Percentiles rank a stretch among this genome's conserved stretches.
phyloP scores from a whole-genome alignment of 2,797 vertebrate genomes.

The Fratercula arctica region DNA sequence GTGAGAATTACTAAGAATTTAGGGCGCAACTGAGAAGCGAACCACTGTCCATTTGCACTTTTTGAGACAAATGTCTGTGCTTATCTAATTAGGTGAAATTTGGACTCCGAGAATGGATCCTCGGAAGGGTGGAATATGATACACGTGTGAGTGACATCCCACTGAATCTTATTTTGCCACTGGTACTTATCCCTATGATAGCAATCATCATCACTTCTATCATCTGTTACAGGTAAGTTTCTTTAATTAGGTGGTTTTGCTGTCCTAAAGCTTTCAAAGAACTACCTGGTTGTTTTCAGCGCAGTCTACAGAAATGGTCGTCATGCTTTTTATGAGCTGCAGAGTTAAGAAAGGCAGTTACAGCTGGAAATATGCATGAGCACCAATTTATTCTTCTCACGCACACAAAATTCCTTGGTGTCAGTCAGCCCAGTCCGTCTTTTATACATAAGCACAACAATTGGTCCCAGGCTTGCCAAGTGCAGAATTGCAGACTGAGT shows the following conservation, averaged over 20 bases:
- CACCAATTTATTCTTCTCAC: conserved; percentile 34
- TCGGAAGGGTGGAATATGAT: conserved; percentile 87
- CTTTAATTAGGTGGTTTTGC: neutral
- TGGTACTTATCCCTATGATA: conserved; percentile 91
- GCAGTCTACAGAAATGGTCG: neutral
- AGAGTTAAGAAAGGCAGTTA: neutral
- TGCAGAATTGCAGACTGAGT: neutral
- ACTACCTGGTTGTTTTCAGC: neutral
- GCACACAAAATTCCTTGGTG: neutral
- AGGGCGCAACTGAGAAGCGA: neutral
- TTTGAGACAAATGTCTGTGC: neutral
- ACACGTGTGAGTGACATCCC: conserved; percentile 82
- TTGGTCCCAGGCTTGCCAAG: conserved; percentile 13
- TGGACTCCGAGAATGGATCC: conserved; percentile 87
- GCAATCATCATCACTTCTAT: conserved; percentile 86
- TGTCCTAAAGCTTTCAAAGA: conserved; percentile 19
- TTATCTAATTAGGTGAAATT: conserved; percentile 86
- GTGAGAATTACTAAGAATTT: neutral
- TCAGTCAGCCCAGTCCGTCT: neutral
- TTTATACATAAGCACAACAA: neutral
- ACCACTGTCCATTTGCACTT: neutral
- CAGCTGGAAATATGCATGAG: neutral
- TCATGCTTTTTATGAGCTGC: neutral
- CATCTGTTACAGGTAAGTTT: conserved; percentile 91
- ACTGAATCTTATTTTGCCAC: conserved; percentile 89